Conservation (phyloP, 2,797 vertebrate genomes). For the Helarctos malayanus region DNA sequence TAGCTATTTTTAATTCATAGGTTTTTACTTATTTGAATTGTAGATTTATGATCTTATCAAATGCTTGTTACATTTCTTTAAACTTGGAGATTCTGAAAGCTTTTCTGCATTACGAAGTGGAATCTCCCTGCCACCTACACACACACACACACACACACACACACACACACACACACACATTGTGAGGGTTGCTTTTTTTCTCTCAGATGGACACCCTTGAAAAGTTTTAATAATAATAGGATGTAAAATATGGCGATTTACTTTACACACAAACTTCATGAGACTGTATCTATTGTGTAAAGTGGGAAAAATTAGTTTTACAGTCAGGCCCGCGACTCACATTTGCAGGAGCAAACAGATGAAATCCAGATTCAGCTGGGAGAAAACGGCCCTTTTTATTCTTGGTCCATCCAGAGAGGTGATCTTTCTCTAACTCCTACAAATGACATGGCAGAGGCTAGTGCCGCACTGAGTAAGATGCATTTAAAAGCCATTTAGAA, state of each 20-base stretch:
- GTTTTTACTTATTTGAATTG: conserved; percentile 55
- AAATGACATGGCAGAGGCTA: background rate
- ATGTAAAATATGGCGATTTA: background rate
- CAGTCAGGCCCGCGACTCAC: background rate
- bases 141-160: background rate
- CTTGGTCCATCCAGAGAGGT: background rate
- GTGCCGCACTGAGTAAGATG: background rate
- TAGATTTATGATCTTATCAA: conserved; percentile 29
- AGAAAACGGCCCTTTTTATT: background rate
- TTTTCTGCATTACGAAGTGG: background rate
- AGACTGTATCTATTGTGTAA: background rate
- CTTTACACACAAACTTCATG: background rate
- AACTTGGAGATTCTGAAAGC: background rate
- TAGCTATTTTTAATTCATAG: conserved; percentile 68
- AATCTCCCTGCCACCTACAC: background rate
- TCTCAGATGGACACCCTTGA: background rate
- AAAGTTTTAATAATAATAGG: background rate
- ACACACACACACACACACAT: background rate
- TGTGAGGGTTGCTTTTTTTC: background rate
- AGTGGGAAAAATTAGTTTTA: background rate
- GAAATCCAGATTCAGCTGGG: background rate
- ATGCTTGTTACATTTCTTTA: conserved; percentile 36
- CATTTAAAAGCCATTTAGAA: background rate
- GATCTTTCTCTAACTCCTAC: background rate
- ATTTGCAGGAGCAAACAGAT: background rate